Evolutionary conservation across 2,797 vertebrate genomes (phyloP), one percentile per base, ranked within the genome.

Genomic region (Cynopterus sphinx): DNA sequence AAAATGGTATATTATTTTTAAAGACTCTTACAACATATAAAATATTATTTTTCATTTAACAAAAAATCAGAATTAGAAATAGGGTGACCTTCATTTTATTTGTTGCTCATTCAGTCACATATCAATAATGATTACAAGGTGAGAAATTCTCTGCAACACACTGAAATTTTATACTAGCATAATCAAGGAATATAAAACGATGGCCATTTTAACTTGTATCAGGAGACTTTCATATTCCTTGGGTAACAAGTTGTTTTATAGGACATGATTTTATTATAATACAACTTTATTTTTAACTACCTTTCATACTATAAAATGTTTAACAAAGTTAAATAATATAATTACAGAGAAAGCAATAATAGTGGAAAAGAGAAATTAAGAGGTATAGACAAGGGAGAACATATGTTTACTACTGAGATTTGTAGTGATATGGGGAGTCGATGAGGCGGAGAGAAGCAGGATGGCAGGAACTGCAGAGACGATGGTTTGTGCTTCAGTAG

Each of bases 241-340:
- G 87, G 93, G 91, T 97, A 97, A 93, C 89, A 95, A 87, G 73
- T 51, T 94, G 79, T 75, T 92, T 87, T 93, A 91, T 55, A 95
- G 0, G 3, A 94, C 94, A 93, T 85, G 67, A 91, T 95, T 96
- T 95, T 91, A 97, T 93, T 96, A 92, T 70, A 96, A 91, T 70
- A 92, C 96, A 96, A 91, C 61, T 97, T 95, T 91, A 91, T 93
- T 96, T 97, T 95, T 87, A 97, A 87, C 71, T 39, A 87, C 77
- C 73, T 86, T 96, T 73, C 93, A 88, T 75, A 95, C 91, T 95
- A 91, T 84, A 97, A 95, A 96, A 90, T 94, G 85, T 41, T 93
- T 95, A 95, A 90, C 87, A 61, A 93, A 96, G 87, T 97, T 98
- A 97, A 97, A 97, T 93, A 97, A 96, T 91, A 96, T 46, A 95